Percentiles rank a stretch among this genome's conserved stretches.
Evolutionary conservation across 1,140 invertebrate species (phyloP).

Genomic region (Mizuhopecten yessoensis): DNA sequence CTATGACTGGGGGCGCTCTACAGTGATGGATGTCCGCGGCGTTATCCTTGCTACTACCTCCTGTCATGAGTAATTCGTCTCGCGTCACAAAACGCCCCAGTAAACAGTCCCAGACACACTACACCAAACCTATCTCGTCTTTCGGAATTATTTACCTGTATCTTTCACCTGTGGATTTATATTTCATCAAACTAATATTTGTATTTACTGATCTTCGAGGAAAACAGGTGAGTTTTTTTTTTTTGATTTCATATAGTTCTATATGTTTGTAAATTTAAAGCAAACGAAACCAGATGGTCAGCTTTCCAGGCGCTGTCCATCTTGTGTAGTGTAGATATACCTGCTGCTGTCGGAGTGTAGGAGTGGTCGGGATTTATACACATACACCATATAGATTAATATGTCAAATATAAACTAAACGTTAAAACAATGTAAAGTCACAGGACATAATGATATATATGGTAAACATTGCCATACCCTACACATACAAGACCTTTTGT

Average conservation of each 20-base stretch:
- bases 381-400: too few relatives aligned
- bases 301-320: neutral
- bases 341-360: too few relatives aligned
- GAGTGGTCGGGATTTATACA: too few relatives aligned
- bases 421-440: too few relatives aligned
- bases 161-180: neutral
- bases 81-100: neutral
- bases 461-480: too few relatives aligned
- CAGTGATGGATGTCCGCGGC: neutral
- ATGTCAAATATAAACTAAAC: too few relatives aligned
- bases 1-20: neutral
- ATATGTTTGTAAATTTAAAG: neutral
- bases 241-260: neutral
- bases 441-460: too few relatives aligned
- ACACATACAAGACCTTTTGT: too few relatives aligned
- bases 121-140: neutral
- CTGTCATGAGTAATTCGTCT: neutral
- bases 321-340: neutral
- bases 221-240: slow-evolving; percentile 16
- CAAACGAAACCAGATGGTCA: neutral
- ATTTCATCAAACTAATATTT: neutral
- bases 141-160: neutral
- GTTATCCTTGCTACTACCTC: neutral
- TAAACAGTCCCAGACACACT: neutral
- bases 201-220: neutral